Percentiles rank a stretch among this genome's conserved stretches.
These are phyloP conservation scores for Odontocerum albicorne DNA, from an alignment of 2,888 invertebrate species.

Conservation along the genomic window DNA sequence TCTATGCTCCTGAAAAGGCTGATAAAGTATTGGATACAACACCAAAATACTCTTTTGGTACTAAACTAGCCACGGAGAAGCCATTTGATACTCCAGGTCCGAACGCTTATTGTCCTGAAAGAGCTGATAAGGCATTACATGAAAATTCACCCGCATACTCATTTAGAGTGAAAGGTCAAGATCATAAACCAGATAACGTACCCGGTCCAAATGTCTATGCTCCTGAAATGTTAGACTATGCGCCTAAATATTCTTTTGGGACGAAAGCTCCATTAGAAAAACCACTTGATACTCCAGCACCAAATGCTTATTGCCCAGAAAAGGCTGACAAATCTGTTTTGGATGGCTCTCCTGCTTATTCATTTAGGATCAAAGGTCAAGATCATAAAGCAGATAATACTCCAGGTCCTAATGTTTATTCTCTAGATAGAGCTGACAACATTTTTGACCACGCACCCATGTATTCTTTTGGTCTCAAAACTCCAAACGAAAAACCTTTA, in stretches of 20 bases:
- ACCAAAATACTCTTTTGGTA: constrained; percentile 34
- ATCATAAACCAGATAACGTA: constrained; percentile 54
- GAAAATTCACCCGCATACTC: constrained; percentile 63
- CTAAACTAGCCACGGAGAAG: constrained; percentile 41
- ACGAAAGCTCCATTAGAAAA: constrained; percentile 63
- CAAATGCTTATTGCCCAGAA: constrained; percentile 63
- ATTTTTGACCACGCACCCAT: constrained; percentile 61
- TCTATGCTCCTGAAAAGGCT: constrained; percentile 65
- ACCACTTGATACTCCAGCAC: constrained; percentile 61
- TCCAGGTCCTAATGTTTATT: constrained; percentile 69
- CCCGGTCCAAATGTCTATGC: constrained; percentile 68
- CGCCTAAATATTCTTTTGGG: constrained; percentile 60
- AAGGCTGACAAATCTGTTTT: constrained; percentile 59
- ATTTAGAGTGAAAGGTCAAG: constrained; percentile 55
- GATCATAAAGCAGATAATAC: constrained; percentile 65
- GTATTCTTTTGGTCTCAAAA: constrained; percentile 57
- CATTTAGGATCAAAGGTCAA: constrained; percentile 69
- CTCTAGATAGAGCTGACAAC: constrained; percentile 62
- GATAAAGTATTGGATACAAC: constrained; percentile 40
- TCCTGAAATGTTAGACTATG: constrained; percentile 59
- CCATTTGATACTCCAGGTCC: constrained; percentile 62
- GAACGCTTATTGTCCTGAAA: constrained; percentile 59
- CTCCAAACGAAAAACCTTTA: constrained; percentile 54
- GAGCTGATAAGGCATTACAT: constrained; percentile 52
- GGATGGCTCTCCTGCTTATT: constrained; percentile 68